phyloP scores from a whole-genome alignment of 1,140 invertebrate genomes.

The Trichonephila clavata region DNA sequence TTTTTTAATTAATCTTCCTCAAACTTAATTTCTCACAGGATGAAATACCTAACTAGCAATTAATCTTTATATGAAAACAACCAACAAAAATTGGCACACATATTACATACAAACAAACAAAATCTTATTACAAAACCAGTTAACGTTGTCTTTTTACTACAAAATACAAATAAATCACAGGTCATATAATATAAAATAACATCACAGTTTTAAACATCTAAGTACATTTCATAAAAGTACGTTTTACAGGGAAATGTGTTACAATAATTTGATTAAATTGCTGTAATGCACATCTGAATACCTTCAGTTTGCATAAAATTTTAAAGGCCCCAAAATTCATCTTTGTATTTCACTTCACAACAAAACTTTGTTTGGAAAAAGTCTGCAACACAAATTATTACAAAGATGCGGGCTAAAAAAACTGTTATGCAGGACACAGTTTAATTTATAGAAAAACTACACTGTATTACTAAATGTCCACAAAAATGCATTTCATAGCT shows the following conservation, averaged over 20 bases:
- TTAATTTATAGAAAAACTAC: neutral
- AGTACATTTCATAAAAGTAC: neutral
- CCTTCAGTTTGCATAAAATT: neutral
- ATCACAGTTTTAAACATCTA: constrained; percentile 6
- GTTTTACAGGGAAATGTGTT: neutral
- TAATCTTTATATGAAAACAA: too few relatives aligned
- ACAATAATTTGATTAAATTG: neutral
- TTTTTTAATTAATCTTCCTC: too few relatives aligned
- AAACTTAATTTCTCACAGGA: too few relatives aligned
- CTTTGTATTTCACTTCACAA: too few relatives aligned
- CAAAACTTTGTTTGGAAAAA: too few relatives aligned
- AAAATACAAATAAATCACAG: constrained; percentile 20
- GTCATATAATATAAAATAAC: neutral
- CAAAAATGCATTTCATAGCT: neutral
- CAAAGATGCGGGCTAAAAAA: too few relatives aligned
- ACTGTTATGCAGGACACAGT: neutral
- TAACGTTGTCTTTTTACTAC: neutral
- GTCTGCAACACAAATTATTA: too few relatives aligned
- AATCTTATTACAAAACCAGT: neutral
- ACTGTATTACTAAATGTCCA: neutral
- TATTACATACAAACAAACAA: too few relatives aligned
- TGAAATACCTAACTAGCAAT: too few relatives aligned
- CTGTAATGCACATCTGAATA: neutral
- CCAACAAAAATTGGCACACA: too few relatives aligned
- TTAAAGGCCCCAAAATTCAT: neutral